These are phyloP conservation scores for Euzetes globulus DNA, from an alignment of 2,888 invertebrate genomes.

Conservation along the genomic window DNA sequence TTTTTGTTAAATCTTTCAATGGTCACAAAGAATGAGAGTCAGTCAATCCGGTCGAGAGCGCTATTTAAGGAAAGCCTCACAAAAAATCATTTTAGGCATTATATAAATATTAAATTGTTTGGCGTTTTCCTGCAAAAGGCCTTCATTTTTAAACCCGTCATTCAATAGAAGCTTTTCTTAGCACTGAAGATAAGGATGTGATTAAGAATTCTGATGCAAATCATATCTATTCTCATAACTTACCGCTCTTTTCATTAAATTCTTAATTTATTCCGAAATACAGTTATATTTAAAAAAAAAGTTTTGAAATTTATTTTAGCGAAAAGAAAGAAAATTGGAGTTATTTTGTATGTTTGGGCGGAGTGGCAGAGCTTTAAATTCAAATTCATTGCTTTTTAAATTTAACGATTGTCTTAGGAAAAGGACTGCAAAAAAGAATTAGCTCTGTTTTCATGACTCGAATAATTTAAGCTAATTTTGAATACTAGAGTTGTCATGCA, in stretches of 20 bases:
- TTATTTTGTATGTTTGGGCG: not conserved
- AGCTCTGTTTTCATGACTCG: not conserved
- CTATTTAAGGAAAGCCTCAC: no score
- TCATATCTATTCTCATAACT: not conserved
- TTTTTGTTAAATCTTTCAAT: not conserved
- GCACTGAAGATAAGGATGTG: not conserved
- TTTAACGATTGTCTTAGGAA: not conserved
- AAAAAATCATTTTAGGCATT: no score
- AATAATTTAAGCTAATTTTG: conserved; percentile 1
- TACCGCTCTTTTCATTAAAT: not conserved
- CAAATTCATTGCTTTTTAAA: not conserved
- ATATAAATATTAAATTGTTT: not conserved
- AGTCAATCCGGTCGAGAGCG: not conserved
- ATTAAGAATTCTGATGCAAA: not conserved
- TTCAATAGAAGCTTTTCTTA: not conserved
- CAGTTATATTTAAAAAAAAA: not conserved
- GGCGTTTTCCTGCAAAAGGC: not conserved
- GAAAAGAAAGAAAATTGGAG: not conserved
- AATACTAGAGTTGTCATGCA: not conserved
- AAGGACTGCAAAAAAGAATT: not conserved
- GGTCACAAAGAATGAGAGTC: not conserved
- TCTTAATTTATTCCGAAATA: not conserved
- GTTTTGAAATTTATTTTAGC: not conserved
- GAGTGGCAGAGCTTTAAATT: not conserved
- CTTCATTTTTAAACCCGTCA: not conserved